Evolutionary conservation across 2,888 invertebrate genomes (phyloP), one percentile per base, ranked within the genome.

Genomic region (Acleris laterana): DNA sequence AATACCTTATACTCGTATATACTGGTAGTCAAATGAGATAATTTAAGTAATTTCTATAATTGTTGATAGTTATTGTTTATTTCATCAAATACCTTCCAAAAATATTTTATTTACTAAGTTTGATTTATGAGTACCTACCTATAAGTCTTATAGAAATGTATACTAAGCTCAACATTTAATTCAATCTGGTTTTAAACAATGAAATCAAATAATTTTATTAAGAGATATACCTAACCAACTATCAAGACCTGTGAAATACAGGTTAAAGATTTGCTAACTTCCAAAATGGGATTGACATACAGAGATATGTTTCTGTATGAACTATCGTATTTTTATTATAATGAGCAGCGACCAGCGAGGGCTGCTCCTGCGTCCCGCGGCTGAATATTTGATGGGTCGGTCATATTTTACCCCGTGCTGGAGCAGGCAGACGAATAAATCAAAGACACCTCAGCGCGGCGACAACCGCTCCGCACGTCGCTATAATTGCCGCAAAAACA

Each of bases 401-500:
- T 91, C 89, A 92, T 92, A 92, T 90, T 91, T 90, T 88, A 90
- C 85, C 87, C 84, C 80, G 84, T 85, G 79, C 77, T 75, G 76
- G 74, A 78, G 78, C 83, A 82, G 83, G 86, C 82, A 84, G 88
- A 86, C 87, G 77, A 81, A 93, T 93, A 92, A 93, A 92, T 93
- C 92, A 92, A 90, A 88, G 85, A 80, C 82, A 87, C 88, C 84
- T 83, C 87, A 82, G 82, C 81, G 79, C 82, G 82, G 82, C 80
- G 87, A 85, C 88, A 83, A 81, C 83, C 84, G 87, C 85, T 86
- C 86, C 74, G 86, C 88, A 87, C 87, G 90, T 87, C 84, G 77
- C 77, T 74, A 85, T 92, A 91, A 92, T 92, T 92, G 92, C 88
- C 74, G 85, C 89, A 92, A 92, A 91, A 92, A 92, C 90, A 84